A percentile compares a stretch with the other conserved stretches of the same genome.
Conservation (phyloP, 1,140 invertebrate species). For the Drosophila trapezifrons region DNA sequence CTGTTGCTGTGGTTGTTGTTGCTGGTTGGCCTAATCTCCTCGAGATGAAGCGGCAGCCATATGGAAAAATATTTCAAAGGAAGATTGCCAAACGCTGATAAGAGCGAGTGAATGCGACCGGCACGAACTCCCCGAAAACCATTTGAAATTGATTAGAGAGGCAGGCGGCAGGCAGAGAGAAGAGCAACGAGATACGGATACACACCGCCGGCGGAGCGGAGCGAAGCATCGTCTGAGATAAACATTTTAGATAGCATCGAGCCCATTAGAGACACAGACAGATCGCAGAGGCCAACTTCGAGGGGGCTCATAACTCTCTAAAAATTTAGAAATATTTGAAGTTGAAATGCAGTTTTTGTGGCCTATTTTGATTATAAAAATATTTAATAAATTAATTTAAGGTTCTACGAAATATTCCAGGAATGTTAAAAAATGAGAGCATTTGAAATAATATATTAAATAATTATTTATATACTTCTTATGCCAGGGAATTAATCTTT, state of each 20-base stretch:
- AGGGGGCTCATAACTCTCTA: conserved; percentile 13
- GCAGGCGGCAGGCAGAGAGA: conserved; percentile 8
- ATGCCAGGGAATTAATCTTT: no score
- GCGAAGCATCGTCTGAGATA: conserved; percentile 55
- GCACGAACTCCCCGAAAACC: conserved; percentile 66
- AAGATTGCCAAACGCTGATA: conserved; percentile 79
- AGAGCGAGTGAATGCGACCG: conserved; percentile 57
- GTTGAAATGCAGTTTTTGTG: neutral
- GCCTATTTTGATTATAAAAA: neutral
- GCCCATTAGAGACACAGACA: conserved; percentile 63
- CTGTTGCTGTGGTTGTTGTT: conserved; percentile 29
- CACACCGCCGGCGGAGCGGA: conserved; percentile 16
- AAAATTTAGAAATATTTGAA: neutral
- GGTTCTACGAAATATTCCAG: no score
- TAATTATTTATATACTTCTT: no score
- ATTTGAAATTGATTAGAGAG: conserved; percentile 79
- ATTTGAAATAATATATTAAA: neutral
- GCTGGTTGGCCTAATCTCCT: conserved; percentile 49
- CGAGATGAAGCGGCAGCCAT: conserved; percentile 70
- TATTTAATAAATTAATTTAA: neutral
- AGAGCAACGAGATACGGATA: conserved; percentile 4
- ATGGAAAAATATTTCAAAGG: conserved; percentile 78
- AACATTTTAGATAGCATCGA: conserved; percentile 62
- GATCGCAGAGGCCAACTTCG: conserved; percentile 26
- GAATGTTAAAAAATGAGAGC: no score